A percentile compares a stretch with the other conserved stretches of the same genome.
Conservation (phyloP, 2,797 vertebrate genomes). For the Rhynchotus rufescens region DNA sequence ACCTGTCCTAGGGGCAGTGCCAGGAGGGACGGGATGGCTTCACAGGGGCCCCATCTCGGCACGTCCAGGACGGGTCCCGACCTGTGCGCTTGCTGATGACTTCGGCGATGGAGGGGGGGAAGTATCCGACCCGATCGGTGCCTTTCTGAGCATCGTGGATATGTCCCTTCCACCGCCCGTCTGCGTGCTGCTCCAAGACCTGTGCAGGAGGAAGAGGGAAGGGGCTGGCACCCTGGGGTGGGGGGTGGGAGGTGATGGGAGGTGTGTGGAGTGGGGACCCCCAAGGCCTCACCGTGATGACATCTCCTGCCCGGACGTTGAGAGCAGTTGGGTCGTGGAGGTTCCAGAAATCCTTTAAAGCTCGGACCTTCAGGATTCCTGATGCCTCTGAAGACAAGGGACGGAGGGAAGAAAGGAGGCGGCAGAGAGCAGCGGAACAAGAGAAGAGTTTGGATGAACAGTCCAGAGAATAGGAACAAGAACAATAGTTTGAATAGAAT, state of each 20-base stretch:
- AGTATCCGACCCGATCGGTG: constrained; percentile 94
- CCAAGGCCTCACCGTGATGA: constrained; percentile 89
- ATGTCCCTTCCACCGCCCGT: constrained; percentile 97
- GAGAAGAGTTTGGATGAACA: too few relatives aligned
- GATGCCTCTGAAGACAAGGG: constrained; percentile 88
- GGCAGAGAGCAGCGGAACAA: background rate
- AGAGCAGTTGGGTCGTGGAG: constrained; percentile 96
- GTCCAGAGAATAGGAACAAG: too few relatives aligned
- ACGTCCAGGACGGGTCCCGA: constrained; percentile 46
- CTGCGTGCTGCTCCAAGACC: constrained; percentile 95
- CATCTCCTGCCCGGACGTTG: constrained; percentile 92
- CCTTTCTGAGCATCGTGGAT: constrained; percentile 93
- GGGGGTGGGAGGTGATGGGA: accelerated
- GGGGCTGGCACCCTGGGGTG: background rate
- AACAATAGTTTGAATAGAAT: too few relatives aligned
- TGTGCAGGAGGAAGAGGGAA: constrained; percentile 4
- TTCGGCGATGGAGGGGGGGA: constrained; percentile 94
- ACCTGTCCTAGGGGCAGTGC: background rate
- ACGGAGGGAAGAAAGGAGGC: constrained; percentile 2
- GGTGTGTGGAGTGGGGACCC: background rate
- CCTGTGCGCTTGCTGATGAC: constrained; percentile 93
- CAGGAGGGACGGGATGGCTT: background rate
- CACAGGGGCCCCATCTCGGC: background rate
- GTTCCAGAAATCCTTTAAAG: constrained; percentile 97
- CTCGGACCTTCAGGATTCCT: constrained; percentile 93